Evolutionary conservation across 1,140 invertebrate genomes (phyloP).

Genomic region (Bombus pyrosoma): DNA sequence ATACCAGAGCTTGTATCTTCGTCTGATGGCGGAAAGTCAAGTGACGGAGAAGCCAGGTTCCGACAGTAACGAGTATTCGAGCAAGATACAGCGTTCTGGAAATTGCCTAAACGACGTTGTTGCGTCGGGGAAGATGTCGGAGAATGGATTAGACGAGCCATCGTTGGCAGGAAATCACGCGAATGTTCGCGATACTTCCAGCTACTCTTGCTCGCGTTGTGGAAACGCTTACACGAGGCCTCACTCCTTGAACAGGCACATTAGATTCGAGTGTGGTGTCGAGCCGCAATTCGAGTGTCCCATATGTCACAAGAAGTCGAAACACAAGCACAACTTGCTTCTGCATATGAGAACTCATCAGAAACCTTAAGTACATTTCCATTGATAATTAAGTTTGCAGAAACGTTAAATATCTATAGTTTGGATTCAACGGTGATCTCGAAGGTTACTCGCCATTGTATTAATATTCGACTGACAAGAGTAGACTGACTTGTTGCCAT

Average conservation of each 20-base stretch:
- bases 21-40: conserved; percentile 69
- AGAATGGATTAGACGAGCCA: conserved; percentile 12
- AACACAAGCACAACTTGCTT: conserved; percentile 84
- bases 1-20: conserved; percentile 72
- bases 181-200: conserved; percentile 31
- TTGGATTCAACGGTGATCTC: neutral
- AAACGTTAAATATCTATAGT: neutral
- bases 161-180: conserved; percentile 18
- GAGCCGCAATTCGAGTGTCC: conserved; percentile 85
- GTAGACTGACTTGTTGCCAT: conserved; percentile 57
- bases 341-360: conserved; percentile 84
- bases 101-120: neutral
- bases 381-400: neutral
- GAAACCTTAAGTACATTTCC: conserved; percentile 72
- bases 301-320: conserved; percentile 85
- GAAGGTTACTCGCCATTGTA: neutral
- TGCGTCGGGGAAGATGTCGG: neutral
- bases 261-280: conserved; percentile 86
- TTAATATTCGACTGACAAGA: neutral
- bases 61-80: neutral
- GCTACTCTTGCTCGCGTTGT: conserved; percentile 82
- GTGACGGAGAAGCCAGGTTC: conserved; percentile 33
- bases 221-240: conserved; percentile 84
- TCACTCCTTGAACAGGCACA: conserved; percentile 85
- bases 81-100: neutral